A percentile compares a stretch with the other conserved stretches of the same genome.
phyloP scores from a whole-genome alignment of 2,113 vertebrate genomes.

The Lepidothrix coronata region DNA sequence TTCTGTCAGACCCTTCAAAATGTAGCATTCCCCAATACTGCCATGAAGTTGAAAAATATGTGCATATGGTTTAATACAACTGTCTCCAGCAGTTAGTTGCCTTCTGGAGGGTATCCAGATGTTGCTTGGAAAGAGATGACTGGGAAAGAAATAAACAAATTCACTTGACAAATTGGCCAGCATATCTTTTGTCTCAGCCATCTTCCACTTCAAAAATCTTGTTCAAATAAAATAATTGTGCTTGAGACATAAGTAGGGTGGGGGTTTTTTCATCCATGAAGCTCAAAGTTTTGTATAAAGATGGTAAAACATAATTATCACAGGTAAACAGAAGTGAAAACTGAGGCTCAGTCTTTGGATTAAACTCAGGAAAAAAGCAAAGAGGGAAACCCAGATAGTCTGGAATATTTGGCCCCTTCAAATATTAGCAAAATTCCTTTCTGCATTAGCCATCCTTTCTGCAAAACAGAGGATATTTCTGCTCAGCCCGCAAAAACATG shows the following conservation, averaged over 20 bases:
- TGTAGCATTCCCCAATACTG: not conserved
- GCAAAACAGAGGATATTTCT: not conserved
- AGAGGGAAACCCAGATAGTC: not conserved
- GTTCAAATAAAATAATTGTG: not conserved
- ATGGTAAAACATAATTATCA: not conserved
- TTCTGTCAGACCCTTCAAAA: not conserved
- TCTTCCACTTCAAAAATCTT: not conserved
- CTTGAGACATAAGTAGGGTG: not conserved
- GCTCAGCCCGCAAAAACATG: not conserved
- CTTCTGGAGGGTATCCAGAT: constrained; percentile 28
- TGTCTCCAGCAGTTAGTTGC: not conserved
- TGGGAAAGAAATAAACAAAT: constrained; percentile 21
- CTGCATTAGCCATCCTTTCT: not conserved
- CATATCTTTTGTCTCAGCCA: not conserved
- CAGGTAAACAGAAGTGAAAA: not conserved
- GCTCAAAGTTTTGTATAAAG: not conserved
- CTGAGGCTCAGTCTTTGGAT: not conserved
- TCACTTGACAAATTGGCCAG: not conserved
- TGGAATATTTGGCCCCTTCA: not conserved
- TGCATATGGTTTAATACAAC: not conserved
- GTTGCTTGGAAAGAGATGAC: not conserved
- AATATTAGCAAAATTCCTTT: not conserved
- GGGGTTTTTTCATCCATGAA: not conserved
- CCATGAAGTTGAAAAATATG: not conserved
- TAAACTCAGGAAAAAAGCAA: not conserved